phyloP scores from a whole-genome alignment of 1,140 invertebrate genomes.

The Aphelenchoides besseyi region DNA sequence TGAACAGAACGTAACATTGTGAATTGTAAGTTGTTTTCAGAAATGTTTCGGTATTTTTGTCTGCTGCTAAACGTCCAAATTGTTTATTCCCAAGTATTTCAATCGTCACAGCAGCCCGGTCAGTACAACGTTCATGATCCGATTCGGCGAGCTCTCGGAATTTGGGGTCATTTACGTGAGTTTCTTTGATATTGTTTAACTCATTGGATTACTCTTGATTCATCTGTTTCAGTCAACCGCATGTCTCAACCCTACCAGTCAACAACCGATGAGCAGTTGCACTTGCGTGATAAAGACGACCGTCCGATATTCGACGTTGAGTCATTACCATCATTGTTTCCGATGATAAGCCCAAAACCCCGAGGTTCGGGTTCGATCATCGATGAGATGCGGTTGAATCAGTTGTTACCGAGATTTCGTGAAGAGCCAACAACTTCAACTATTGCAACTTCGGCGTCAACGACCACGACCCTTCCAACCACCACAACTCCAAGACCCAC shows the following conservation, averaged over 20 bases:
- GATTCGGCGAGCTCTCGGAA: background rate
- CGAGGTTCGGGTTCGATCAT: background rate
- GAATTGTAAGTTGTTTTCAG: background rate
- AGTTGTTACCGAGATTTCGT: background rate
- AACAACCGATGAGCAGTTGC: conserved; percentile 5
- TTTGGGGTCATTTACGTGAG: conserved; percentile 8
- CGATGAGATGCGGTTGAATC: conserved; percentile 1
- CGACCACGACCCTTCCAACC: background rate
- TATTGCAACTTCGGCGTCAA: background rate
- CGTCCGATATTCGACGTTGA: background rate
- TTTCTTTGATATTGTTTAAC: too few relatives aligned
- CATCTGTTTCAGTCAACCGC: too few relatives aligned
- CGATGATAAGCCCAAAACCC: background rate
- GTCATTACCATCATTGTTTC: background rate
- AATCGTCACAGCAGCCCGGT: background rate
- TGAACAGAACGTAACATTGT: background rate
- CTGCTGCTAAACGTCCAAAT: background rate
- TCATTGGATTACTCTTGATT: too few relatives aligned
- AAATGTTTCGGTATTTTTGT: background rate
- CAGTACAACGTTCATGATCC: background rate
- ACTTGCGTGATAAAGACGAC: background rate
- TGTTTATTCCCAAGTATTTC: background rate
- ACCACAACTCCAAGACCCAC: background rate
- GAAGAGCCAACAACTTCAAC: conserved; percentile 1
- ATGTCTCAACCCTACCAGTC: background rate